Conservation (phyloP, 2,113 vertebrate genomes). For the Vulpes lagopus region DNA sequence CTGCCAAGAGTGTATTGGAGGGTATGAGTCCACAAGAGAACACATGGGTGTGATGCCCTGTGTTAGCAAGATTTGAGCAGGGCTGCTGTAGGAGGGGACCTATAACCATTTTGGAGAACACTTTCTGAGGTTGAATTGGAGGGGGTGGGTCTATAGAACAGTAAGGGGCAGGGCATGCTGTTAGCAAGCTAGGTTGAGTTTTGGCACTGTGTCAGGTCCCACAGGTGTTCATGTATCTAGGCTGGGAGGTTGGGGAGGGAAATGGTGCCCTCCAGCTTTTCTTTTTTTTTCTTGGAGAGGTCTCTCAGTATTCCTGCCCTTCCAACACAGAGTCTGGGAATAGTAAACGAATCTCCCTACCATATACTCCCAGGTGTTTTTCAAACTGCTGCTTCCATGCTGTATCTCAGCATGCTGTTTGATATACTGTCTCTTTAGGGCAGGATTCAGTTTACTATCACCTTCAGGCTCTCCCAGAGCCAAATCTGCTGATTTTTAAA, state of each 20-base stretch:
- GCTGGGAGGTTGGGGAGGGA: neutral
- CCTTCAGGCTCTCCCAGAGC: neutral
- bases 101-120: neutral
- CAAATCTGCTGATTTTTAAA: neutral
- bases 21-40: neutral
- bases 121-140: neutral
- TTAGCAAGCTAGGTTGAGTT: neutral
- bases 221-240: neutral
- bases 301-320: neutral
- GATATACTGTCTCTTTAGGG: neutral
- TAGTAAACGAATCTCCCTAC: neutral
- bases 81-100: neutral
- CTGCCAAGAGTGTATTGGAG: neutral
- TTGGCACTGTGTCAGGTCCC: neutral
- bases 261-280: neutral
- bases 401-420: neutral
- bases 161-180: neutral
- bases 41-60: neutral
- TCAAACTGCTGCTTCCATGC: neutral
- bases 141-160: neutral
- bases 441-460: neutral
- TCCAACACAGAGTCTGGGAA: neutral
- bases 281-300: neutral
- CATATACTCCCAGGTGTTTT: neutral
- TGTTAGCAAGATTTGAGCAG: neutral